phyloP scores from a whole-genome alignment of 2,797 vertebrate genomes.

The Ceryle rudis region DNA sequence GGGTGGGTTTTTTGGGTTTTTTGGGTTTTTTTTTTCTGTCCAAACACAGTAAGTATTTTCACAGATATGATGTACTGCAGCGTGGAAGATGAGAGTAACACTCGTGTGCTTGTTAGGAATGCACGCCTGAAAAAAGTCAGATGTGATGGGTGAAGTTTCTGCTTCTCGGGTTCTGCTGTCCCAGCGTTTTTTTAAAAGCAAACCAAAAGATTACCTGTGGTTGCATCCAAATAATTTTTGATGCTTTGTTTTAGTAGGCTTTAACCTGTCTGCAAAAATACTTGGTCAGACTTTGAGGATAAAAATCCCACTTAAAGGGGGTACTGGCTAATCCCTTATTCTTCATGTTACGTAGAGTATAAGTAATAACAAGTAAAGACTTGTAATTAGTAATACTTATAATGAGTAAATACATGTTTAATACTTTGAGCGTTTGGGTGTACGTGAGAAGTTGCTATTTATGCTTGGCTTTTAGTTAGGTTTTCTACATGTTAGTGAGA shows the following conservation, averaged over 20 bases:
- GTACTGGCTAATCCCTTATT: not conserved
- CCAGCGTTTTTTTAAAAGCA: not conserved
- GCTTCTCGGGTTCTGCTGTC: not conserved
- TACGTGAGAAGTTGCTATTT: not conserved
- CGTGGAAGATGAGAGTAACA: not conserved
- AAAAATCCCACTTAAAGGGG: not conserved
- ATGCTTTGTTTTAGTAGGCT: not conserved
- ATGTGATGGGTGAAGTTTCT: not conserved
- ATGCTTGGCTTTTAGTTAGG: not conserved
- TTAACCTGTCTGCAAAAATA: not conserved
- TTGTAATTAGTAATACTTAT: too few relatives aligned
- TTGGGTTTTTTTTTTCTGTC: not conserved
- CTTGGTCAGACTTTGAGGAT: not conserved
- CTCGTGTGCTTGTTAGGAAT: not conserved
- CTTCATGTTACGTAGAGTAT: not conserved
- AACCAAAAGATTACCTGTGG: not conserved
- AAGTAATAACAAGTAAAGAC: not conserved
- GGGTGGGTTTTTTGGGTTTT: not conserved
- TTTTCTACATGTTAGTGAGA: not conserved
- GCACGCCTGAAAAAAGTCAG: not conserved
- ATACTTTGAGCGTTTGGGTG: not conserved
- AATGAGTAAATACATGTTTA: not conserved
- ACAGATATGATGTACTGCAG: not conserved
- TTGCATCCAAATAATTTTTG: not conserved
- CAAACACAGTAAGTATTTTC: conserved; percentile 8